Evolutionary conservation across 2,113 vertebrate genomes (phyloP), one percentile per base, ranked within the genome.

Genomic region (Chionodraco myersi): DNA sequence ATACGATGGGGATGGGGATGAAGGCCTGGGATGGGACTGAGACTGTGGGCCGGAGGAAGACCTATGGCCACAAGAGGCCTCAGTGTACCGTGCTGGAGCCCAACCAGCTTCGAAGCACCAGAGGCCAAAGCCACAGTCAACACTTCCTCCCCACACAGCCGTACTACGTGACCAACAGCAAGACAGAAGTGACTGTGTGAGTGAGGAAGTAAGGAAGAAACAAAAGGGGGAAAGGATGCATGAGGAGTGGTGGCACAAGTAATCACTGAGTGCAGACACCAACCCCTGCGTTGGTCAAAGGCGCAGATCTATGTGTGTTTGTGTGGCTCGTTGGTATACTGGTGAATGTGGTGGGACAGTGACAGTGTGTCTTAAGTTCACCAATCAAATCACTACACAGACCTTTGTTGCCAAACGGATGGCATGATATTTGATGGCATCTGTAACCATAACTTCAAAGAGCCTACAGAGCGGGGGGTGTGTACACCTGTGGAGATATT

Each of bases 171-270:
- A 99, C 98, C 93, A 99, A 99, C 96, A 99, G 98, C 95, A 99
- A 99, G 95, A 99, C 98, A 79, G 98, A 99, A 93, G 98, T 99
- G 95, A 99, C 98, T 94, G 98, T 99, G 94, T 99, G 95, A 98
- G 86, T 96, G 83, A 75, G 70, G 67, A 72, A 53, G 78, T 78
- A 68, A 45, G 14, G 66, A 65, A 74, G 58, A 11, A 48, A 78
- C 44, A 75, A 68, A 36, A 51, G 63, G 60, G 54, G 72, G 36
- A 83, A 74, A 80, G 80, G 80, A 85, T 78, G 86, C 77, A 77
- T 77, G 79, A 51, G 77, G 80, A 75, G 60, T 59, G 77, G 75
- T 60, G 83, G 84, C 75, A 70, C 48, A 72, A 80, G 78, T 73
- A 61, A 88, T 82, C 80, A 76, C 78, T 82, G 30, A 75, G 48